Evolutionary conservation across 1,140 invertebrate genomes (phyloP), one percentile per base, ranked within the genome.

Genomic region (Theocolax elegans): DNA sequence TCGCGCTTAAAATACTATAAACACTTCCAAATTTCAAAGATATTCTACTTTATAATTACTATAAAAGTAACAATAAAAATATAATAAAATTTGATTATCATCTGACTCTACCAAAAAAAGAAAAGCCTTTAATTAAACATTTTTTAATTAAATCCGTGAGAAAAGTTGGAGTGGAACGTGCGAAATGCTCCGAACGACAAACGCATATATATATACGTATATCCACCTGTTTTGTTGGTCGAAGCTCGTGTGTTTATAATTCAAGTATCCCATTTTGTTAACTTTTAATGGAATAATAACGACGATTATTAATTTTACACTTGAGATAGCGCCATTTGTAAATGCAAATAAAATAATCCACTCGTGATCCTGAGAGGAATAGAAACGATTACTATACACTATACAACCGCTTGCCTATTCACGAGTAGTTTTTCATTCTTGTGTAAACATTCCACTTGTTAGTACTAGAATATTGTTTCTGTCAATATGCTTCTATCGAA

Each of bases 71-170:
- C 17, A 35, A 59, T 59, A 48, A 49, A 53, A 42, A 19, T 17
- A 56, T 15, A 46, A 46, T 44, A 35, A 44, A 13, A 56, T 42
- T 38, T 53, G 2, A 56, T 35, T 56, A 66, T n/a, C 15, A 44
- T 31, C 2, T 38, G n/a, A n/a, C n/a, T n/a, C 13, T 19, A 38
- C 12, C n/a, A 10, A 1, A 23, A 1, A 21, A 29, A 68, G n/a
- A 62, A 53, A 68, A 12, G n/a, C 31, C 25, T 54, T 63, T 54
- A 69, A 69, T 63, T 69, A 63, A 69, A 46, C 19, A 42, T 63
- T 63, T 54, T 62, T 54, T 63, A 63, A 63, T 54, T 49, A 46
- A 69, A 56, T n/a, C 49, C 59, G 27, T 63, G 59, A 63, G 59
- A 69, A 62, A 44, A 44, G 35, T 46, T 59, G 21, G 40, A 42